A percentile compares a stretch with the other conserved stretches of the same genome.
Evolutionary conservation across 2,113 vertebrate genomes (phyloP).

Genomic region (Sander lucioperca): DNA sequence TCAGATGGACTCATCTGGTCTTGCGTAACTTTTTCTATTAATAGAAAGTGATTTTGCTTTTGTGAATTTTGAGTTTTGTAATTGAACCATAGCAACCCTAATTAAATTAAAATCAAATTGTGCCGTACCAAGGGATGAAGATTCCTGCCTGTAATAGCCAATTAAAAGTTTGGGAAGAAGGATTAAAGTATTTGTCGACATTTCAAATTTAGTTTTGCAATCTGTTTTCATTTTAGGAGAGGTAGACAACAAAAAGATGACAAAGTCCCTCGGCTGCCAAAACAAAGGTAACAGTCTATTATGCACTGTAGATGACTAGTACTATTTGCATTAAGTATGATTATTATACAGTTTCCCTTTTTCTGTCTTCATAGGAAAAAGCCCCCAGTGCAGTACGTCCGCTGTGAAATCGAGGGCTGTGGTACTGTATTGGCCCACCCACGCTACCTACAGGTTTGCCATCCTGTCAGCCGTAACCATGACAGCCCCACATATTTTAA

Average conservation of each 20-base stretch:
- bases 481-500: neutral
- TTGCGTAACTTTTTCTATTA: neutral
- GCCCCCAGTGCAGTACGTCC: slow-evolving; percentile 90
- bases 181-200: neutral
- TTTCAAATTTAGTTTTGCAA: neutral
- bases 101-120: neutral
- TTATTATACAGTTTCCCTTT: neutral
- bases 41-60: neutral
- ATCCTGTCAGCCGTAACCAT: neutral
- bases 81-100: neutral
- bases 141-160: neutral
- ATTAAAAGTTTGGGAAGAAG: neutral
- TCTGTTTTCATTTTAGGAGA: slow-evolving; percentile 80
- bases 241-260: slow-evolving; percentile 90
- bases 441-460: slow-evolving; percentile 91
- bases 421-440: slow-evolving; percentile 92
- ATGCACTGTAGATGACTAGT: neutral
- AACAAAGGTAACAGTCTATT: slow-evolving; percentile 84
- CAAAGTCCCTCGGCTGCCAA: slow-evolving; percentile 90
- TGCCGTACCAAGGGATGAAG: no score
- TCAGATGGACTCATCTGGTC: neutral
- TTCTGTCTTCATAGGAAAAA: slow-evolving; percentile 47
- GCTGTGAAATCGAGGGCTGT: slow-evolving; percentile 94
- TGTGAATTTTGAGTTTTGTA: neutral
- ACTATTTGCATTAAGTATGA: neutral